phyloP scores from a whole-genome alignment of 2,888 invertebrate genomes.

The Dryobotodes eremita region DNA sequence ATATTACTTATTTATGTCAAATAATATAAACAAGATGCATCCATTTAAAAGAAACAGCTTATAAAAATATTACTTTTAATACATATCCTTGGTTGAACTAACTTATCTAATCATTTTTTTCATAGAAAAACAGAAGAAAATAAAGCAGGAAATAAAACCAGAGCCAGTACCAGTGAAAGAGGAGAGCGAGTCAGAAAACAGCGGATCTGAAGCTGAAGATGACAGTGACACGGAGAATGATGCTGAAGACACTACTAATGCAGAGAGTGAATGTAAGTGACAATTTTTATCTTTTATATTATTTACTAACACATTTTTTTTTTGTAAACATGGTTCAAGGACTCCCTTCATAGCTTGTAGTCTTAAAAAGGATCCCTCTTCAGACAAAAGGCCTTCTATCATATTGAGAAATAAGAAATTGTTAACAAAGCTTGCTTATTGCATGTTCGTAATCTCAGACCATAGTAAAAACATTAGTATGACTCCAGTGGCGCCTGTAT shows the following conservation, averaged over 20 bases:
- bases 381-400: not conserved
- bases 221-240: slow-evolving; percentile 67
- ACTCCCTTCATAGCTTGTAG: not conserved
- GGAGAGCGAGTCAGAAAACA: slow-evolving; percentile 68
- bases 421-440: not conserved
- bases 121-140: slow-evolving; percentile 78
- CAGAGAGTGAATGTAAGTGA: slow-evolving; percentile 80
- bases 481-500: not conserved
- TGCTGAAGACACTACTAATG: slow-evolving; percentile 63
- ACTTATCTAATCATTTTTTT: not conserved
- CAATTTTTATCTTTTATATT: not conserved
- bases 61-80: no score
- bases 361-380: not conserved
- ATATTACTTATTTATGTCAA: not conserved
- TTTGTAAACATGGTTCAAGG: no score
- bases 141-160: slow-evolving; percentile 68
- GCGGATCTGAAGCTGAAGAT: slow-evolving; percentile 64
- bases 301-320: no score
- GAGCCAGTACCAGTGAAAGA: slow-evolving; percentile 75
- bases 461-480: not conserved
- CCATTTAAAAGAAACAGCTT: not conserved
- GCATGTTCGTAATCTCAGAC: not conserved
- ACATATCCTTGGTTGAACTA: not conserved
- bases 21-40: not conserved
- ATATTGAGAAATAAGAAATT: not conserved